Evolutionary conservation across 64 coral and sea anemone genomes (phyloP), one percentile per base, ranked within the genome.

Genomic region (Montipora efflorescens): DNA sequence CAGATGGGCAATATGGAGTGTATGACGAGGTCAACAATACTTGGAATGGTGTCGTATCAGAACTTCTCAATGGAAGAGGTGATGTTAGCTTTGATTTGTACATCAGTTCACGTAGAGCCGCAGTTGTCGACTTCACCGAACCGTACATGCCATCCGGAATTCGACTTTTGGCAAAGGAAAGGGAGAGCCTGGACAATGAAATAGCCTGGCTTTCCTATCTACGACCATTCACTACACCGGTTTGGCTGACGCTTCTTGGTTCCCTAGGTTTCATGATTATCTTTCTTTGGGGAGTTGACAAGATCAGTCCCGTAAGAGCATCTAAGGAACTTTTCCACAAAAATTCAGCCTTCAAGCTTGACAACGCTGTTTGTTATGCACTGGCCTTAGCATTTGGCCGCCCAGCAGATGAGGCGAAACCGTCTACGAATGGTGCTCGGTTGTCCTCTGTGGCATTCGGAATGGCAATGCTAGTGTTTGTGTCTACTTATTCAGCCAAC

Each of bases 311-410:
- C 8, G 45, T 72, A 46, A 19, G n/a, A 23, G 82, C 62, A 86
- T 86, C 82, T 19, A 72, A 51, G 2, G 52, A 86, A 68, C 18
- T 86, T 15, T 72, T 86, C 46, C 82, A 86, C 50, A 19, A 19
- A 7, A 71, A 86, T 5, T 51, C 66, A 19, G 5, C 48, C 4
- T 97, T 97, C 82, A 90, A 93, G 19, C 79, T 97, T 59, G 93
- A 97, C 91, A 97, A 97, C 23, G 93, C 96, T 19, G 75, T 97
- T 7, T 94, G 93, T n/a, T 97, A 84, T 70, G 94, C 96, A n/a
- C 96, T 97, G 47, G 93, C 96, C 22, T 69, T 97, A 21, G 96
- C 96, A 4, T 95, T 97, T 83, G 96, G 96, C 8, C 76, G 96
- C 25, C 96, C 96, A 11, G 93, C 96, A 14, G 96, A 97, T 44